Evolutionary conservation across 2,113 vertebrate species (phyloP), one percentile per base, ranked within the genome.

Genomic region (Grantiella picta): DNA sequence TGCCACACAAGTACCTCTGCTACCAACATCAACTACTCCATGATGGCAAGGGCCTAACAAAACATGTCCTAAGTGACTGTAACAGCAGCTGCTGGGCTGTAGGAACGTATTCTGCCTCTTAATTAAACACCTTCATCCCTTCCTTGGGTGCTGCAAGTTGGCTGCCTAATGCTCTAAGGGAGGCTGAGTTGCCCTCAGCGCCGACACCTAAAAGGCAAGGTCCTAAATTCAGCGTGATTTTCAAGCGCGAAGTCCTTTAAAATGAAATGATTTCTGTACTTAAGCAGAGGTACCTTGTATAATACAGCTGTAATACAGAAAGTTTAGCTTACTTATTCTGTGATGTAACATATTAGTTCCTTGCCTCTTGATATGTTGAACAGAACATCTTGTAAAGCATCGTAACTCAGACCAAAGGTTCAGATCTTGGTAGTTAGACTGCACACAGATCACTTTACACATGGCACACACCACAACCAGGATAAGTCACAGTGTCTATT

Each of bases 401-500:
- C 2, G 0, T 3, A 5, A 40, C 40, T 45, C 33, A 23, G 23
- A 36, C 6, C 21, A 4, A 31, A 73, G 14, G 15, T 42, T 59
- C 27, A 0, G 16, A 16, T 59, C 18, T 22, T 8, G 23, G 16
- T 35, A 19, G 18, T 33, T 19, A 28, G 45, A 10, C 15, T 12
- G 19, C 49, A 45, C 23, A 31, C 9, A 6, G 8, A 22, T 10
- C 14, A 52, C 11, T 19, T 57, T 7, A 49, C 5, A 11, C 1
- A 7, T 0, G 1, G 28, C 11, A 2, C 22, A 1, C 2, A 3
- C 4, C 21, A 10, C 36, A 76, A 21, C 17, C 50, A 60, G 24
- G 28, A 15, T 5, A 47, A 54, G 36, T 3, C 5, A 15, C 7
- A 12, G 7, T 0, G 5, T 10, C 15, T 27, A 5, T 3, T 31